Evolutionary conservation across 1,140 invertebrate species (phyloP).

Genomic region (Kradibia gibbosae): DNA sequence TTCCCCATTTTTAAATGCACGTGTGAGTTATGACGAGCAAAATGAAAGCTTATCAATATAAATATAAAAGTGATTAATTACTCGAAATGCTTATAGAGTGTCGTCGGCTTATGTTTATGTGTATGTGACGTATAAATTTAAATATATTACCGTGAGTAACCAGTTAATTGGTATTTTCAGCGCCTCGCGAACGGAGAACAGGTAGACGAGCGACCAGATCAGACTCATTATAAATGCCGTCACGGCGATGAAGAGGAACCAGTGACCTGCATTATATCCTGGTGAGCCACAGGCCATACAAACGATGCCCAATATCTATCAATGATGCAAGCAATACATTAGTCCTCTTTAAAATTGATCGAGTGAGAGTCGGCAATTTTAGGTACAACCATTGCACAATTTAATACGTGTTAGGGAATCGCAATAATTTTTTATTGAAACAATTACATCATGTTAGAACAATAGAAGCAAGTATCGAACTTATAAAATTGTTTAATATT

Average conservation of each 20-base stretch:
- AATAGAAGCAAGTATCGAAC: too few species aligned
- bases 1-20: too few species aligned
- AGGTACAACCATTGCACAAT: neutral
- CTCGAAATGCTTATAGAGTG: too few species aligned
- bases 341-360: neutral
- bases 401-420: neutral
- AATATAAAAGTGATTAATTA: too few species aligned
- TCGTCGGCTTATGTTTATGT: too few species aligned
- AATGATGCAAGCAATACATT: neutral
- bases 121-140: too few species aligned
- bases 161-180: constrained; percentile 86
- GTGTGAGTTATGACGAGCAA: too few species aligned
- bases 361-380: neutral
- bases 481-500: too few species aligned
- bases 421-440: too few species aligned
- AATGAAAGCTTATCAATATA: too few species aligned
- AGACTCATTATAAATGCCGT: constrained; percentile 85
- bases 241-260: constrained; percentile 88
- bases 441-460: too few species aligned
- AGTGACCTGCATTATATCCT: constrained; percentile 78
- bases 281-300: constrained; percentile 85
- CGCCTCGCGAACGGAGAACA: constrained; percentile 84
- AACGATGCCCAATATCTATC: constrained; percentile 85
- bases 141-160: constrained; percentile 86
- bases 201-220: constrained; percentile 86